Conservation (phyloP, 2,888 invertebrate species). For the Heliconius charithonia region DNA sequence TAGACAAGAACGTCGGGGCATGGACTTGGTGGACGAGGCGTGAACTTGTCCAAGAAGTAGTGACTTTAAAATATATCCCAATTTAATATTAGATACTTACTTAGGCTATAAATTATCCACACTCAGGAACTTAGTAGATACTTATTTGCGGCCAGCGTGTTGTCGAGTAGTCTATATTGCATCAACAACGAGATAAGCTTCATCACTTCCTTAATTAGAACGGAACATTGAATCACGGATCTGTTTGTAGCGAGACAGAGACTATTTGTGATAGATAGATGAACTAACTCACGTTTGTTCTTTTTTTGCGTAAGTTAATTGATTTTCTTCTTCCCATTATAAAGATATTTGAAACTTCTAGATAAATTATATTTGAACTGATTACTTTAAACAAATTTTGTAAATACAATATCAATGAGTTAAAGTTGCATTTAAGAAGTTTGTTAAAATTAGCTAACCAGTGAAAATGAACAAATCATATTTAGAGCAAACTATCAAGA, state of each 20-base stretch:
- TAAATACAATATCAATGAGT: too few species aligned
- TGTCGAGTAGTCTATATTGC: slow-evolving; percentile 11
- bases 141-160: background rate
- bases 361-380: background rate
- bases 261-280: background rate
- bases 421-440: too few species aligned
- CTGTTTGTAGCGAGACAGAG: background rate
- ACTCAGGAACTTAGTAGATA: background rate
- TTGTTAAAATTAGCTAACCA: too few species aligned
- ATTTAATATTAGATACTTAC: slow-evolving; percentile 5
- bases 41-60: background rate
- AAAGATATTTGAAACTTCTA: background rate
- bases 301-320: background rate
- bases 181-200: slow-evolving; percentile 6
- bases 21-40: too few species aligned
- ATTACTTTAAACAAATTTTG: background rate
- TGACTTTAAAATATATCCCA: background rate
- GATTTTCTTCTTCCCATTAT: background rate
- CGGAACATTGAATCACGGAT: background rate
- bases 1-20: too few species aligned
- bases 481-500: background rate
- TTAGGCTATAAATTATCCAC: background rate
- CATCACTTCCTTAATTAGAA: slow-evolving; percentile 27
- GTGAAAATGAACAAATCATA: too few species aligned
- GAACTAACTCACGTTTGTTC: background rate